Evolutionary conservation across 2,113 vertebrate species (phyloP).

Genomic region (Laticauda laticaudata): DNA sequence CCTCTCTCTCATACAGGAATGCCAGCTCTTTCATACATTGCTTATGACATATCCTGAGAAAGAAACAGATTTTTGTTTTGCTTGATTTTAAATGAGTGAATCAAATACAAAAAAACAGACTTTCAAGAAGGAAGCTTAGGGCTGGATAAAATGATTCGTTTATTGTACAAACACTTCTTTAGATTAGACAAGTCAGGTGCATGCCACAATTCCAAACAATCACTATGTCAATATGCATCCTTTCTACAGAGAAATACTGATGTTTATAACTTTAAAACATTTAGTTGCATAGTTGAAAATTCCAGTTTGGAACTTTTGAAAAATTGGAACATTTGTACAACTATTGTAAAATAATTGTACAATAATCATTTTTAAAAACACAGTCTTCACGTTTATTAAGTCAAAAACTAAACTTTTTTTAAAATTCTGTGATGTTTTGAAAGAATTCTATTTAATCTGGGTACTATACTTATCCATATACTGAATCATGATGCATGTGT

Average conservation of each 20-base stretch:
- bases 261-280: background rate
- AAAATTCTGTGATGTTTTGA: background rate
- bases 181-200: background rate
- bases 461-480: background rate
- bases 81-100: background rate
- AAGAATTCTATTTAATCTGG: background rate
- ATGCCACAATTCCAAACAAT: background rate
- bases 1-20: background rate
- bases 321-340: background rate
- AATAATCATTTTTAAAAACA: background rate
- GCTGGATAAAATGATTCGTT: background rate
- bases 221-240: background rate
- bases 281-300: background rate
- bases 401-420: background rate
- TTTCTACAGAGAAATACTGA: background rate
- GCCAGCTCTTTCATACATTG: background rate
- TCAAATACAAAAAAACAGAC: background rate
- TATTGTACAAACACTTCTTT: background rate
- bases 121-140: background rate
- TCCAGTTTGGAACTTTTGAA: background rate
- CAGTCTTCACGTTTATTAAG: background rate
- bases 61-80: background rate
- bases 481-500: background rate
- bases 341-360: background rate
- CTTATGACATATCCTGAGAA: background rate